Evolutionary conservation across 1,140 invertebrate genomes (phyloP).

Genomic region (Conopomorpha cramerella): DNA sequence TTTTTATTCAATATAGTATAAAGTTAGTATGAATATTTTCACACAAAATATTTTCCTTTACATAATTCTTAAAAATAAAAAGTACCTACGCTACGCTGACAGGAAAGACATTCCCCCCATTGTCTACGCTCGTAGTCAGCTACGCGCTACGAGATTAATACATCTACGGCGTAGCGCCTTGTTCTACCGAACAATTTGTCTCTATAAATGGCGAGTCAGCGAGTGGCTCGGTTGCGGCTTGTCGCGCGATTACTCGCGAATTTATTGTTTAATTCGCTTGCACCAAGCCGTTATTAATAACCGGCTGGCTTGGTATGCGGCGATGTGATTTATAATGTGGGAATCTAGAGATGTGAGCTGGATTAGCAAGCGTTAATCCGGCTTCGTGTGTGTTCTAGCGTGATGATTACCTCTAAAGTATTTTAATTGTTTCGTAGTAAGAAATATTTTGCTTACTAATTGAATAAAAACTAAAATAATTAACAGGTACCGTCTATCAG

Average conservation of each 20-base stretch:
- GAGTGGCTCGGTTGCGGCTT: constrained; percentile 41
- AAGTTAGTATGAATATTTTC: too few relatives aligned
- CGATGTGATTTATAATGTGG: constrained; percentile 39
- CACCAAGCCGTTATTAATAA: constrained; percentile 57
- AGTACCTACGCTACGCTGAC: background rate
- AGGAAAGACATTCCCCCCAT: background rate
- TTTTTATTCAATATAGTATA: too few relatives aligned
- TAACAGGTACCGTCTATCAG: too few relatives aligned
- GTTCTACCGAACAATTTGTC: constrained; percentile 55
- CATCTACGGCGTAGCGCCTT: constrained; percentile 39
- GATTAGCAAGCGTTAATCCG: constrained; percentile 3
- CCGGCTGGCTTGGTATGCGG: constrained; percentile 37
- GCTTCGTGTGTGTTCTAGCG: background rate
- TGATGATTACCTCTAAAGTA: too few relatives aligned
- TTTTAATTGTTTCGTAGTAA: background rate
- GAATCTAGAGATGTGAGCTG: constrained; percentile 15
- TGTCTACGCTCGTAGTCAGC: constrained; percentile 7
- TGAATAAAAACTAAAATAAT: constrained; percentile 1
- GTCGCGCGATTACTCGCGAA: constrained; percentile 51
- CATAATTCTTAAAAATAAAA: background rate
- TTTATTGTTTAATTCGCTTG: constrained; percentile 62
- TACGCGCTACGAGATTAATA: constrained; percentile 42
- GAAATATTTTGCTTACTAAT: background rate
- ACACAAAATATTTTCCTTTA: background rate
- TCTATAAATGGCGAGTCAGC: constrained; percentile 61